Conservation (phyloP, 2,797 vertebrate genomes). For the Alcedo quadribrachys region DNA sequence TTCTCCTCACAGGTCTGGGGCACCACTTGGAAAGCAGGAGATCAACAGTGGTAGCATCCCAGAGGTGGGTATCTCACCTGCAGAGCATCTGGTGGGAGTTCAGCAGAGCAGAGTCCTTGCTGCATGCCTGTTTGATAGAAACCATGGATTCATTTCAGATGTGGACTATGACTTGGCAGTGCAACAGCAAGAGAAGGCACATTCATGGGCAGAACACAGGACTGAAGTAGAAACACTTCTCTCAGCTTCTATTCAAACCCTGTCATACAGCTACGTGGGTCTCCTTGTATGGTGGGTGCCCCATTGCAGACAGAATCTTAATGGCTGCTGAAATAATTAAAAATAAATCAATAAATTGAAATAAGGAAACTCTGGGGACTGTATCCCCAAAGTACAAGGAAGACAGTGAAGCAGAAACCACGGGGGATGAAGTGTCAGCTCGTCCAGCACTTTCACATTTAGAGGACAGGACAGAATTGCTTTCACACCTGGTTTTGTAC, state of each 20-base stretch:
- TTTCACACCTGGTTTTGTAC: background rate
- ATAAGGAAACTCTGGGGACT: background rate
- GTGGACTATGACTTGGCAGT: background rate
- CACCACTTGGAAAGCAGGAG: background rate
- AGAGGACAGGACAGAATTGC: background rate
- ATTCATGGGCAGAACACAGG: background rate
- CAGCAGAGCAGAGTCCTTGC: background rate
- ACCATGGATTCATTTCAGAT: background rate
- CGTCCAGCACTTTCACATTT: slow-evolving; percentile 31
- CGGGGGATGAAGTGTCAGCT: slow-evolving; percentile 1
- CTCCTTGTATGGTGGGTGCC: background rate
- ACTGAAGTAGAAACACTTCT: background rate
- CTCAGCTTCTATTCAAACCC: background rate
- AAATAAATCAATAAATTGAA: too few species aligned
- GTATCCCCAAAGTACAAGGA: background rate
- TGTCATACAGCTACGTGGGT: background rate
- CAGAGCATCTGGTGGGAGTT: background rate
- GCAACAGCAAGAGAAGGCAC: background rate
- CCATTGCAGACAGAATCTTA: background rate
- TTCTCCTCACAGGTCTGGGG: background rate
- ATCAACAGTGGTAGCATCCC: background rate
- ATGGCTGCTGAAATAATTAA: background rate
- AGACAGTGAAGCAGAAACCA: slow-evolving; percentile 11
- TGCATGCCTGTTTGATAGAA: background rate
- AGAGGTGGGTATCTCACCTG: background rate